Conservation (phyloP, 2,888 invertebrate genomes). For the Conchocele bisecta region DNA sequence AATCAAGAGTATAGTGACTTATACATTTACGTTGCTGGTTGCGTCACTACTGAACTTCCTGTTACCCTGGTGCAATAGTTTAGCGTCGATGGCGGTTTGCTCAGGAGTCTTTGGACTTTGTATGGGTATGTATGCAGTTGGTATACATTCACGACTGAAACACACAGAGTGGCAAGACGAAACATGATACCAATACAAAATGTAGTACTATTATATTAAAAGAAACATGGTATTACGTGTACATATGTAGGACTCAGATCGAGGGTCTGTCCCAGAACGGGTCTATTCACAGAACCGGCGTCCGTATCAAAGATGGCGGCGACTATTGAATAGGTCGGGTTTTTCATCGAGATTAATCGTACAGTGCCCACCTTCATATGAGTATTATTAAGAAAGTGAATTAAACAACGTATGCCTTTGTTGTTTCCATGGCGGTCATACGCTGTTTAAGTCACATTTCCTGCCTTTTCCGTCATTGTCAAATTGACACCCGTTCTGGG, state of each 20-base stretch:
- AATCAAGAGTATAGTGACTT: conserved; percentile 69
- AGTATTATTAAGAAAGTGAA: too few relatives aligned
- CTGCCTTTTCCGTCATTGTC: too few relatives aligned
- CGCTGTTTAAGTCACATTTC: too few relatives aligned
- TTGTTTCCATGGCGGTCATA: too few relatives aligned
- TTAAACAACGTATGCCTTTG: too few relatives aligned
- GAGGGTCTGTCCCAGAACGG: too few relatives aligned
- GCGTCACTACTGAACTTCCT: conserved; percentile 68
- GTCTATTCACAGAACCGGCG: too few relatives aligned
- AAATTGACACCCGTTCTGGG: too few relatives aligned
- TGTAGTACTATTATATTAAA: not conserved
- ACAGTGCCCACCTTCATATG: too few relatives aligned
- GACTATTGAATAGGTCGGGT: too few relatives aligned
- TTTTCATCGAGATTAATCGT: too few relatives aligned
- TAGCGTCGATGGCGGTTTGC: conserved; percentile 61
- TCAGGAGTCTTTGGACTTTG: conserved; percentile 76
- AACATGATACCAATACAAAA: not conserved
- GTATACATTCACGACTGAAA: not conserved
- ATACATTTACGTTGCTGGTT: conserved; percentile 66
- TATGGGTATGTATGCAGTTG: conserved; percentile 78
- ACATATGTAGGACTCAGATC: not conserved
- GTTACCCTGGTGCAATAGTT: conserved; percentile 71
- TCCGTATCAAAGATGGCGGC: too few relatives aligned
- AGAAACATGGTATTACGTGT: not conserved
- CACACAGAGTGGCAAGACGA: not conserved